Conservation (phyloP, 2,888 invertebrate species). For the Agonopterix arenella region DNA sequence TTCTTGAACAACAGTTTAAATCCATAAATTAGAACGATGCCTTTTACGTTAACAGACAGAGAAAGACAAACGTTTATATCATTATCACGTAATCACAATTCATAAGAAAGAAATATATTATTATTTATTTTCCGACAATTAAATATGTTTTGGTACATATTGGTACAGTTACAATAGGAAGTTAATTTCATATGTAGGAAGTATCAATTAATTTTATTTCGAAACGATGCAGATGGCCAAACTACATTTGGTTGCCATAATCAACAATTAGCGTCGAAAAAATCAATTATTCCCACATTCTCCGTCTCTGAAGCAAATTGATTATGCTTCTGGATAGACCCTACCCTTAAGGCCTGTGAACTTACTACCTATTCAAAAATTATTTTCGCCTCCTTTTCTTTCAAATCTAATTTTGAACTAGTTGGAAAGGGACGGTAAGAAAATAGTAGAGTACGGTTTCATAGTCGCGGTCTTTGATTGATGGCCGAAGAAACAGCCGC, state of each 20-base stretch:
- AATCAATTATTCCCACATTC: conserved; percentile 21
- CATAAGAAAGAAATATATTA: too few species aligned
- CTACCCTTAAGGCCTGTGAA: conserved; percentile 41
- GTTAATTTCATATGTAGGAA: neutral
- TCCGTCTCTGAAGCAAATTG: conserved; percentile 32
- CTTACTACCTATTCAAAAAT: conserved; percentile 15
- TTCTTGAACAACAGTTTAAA: too few species aligned
- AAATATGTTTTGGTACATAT: too few species aligned
- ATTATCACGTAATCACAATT: too few species aligned
- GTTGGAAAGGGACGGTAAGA: conserved; percentile 11
- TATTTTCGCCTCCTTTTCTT: conserved; percentile 14
- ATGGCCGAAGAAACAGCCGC: conserved; percentile 39
- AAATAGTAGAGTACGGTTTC: conserved; percentile 13
- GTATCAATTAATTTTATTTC: too few species aligned
- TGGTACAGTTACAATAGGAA: too few species aligned
- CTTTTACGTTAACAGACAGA: too few species aligned
- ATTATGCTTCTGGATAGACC: conserved; percentile 37
- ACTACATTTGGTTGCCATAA: too few species aligned
- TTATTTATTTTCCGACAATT: too few species aligned
- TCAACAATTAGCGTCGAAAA: conserved; percentile 9
- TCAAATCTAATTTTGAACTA: neutral
- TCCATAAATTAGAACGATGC: too few species aligned
- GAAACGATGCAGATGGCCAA: too few species aligned
- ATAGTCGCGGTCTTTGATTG: conserved; percentile 43
- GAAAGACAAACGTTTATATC: too few species aligned